Conservation (phyloP, 2,797 vertebrate species). For the Pipistrellus nathusii region DNA sequence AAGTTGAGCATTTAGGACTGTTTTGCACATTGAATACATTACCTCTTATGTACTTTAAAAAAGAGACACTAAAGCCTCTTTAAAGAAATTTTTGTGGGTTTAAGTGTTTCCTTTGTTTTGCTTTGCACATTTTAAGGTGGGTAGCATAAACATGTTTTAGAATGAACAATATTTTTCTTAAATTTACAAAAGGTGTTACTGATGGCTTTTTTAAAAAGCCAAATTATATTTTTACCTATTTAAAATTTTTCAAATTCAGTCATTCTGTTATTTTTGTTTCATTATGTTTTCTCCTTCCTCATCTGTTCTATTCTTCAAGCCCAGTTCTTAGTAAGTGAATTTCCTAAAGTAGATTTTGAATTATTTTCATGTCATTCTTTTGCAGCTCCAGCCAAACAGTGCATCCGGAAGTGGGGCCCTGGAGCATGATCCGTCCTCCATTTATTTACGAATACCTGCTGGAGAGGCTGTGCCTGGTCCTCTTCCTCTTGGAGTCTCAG, state of each 20-base stretch:
- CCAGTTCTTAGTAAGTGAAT: background rate
- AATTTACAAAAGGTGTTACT: background rate
- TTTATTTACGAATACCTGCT: constrained; percentile 96
- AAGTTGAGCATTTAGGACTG: constrained; percentile 11
- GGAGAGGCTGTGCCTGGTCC: constrained; percentile 97
- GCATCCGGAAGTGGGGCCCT: constrained; percentile 98
- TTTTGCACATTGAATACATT: background rate
- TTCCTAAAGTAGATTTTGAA: constrained; percentile 41
- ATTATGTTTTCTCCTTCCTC: background rate
- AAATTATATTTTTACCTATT: background rate
- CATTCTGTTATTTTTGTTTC: background rate
- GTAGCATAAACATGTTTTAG: constrained; percentile 42
- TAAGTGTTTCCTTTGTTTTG: constrained; percentile 37
- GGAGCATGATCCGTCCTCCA: constrained; percentile 98
- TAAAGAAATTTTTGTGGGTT: background rate
- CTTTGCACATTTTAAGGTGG: constrained; percentile 41
- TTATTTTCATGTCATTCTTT: constrained; percentile 40
- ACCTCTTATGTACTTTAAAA: background rate
- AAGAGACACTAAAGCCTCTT: background rate
- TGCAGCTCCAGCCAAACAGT: constrained; percentile 98
- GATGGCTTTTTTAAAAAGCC: constrained; percentile 2
- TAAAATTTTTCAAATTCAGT: background rate
- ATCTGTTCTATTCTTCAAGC: background rate
- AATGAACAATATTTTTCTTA: constrained; percentile 24
- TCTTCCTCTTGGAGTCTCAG: constrained; percentile 97